Percentiles rank a stretch among this genome's conserved stretches.
These are phyloP conservation scores for Barnardius zonarius DNA, from an alignment of 2,113 vertebrate species.

Conservation along the genomic window DNA sequence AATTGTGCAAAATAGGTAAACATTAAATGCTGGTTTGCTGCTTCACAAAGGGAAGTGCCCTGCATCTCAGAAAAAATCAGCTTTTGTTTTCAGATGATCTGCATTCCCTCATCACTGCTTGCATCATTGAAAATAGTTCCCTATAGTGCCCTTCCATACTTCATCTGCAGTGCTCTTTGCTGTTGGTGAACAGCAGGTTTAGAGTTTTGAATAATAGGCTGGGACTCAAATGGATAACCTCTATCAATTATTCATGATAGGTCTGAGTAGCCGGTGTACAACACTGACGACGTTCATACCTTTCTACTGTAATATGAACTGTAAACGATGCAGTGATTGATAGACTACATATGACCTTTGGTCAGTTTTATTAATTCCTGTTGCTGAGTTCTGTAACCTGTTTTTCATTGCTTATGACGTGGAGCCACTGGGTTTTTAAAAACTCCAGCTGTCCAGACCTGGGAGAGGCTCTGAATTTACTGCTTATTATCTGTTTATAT, in stretches of 20 bases:
- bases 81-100: slow-evolving; percentile 15
- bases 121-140: neutral
- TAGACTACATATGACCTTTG: neutral
- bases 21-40: neutral
- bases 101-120: neutral
- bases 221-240: slow-evolving; percentile 15
- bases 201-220: slow-evolving; percentile 17
- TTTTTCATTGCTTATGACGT: neutral
- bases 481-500: neutral
- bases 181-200: neutral
- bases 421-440: slow-evolving; percentile 11
- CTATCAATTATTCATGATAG: slow-evolving; percentile 51
- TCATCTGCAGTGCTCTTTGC: neutral
- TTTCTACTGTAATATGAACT: neutral
- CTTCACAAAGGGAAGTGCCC: neutral
- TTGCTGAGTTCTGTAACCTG: slow-evolving; percentile 27
- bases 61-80: neutral
- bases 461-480: neutral
- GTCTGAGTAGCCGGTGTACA: neutral
- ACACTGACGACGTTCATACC: slow-evolving; percentile 17
- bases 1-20: neutral
- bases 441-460: neutral
- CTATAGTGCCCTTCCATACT: neutral
- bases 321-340: neutral
- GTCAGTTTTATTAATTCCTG: slow-evolving; percentile 59